Evolutionary conservation across 2,888 invertebrate genomes (phyloP), one percentile per base, ranked within the genome.

Genomic region (Orthosia gracilis): DNA sequence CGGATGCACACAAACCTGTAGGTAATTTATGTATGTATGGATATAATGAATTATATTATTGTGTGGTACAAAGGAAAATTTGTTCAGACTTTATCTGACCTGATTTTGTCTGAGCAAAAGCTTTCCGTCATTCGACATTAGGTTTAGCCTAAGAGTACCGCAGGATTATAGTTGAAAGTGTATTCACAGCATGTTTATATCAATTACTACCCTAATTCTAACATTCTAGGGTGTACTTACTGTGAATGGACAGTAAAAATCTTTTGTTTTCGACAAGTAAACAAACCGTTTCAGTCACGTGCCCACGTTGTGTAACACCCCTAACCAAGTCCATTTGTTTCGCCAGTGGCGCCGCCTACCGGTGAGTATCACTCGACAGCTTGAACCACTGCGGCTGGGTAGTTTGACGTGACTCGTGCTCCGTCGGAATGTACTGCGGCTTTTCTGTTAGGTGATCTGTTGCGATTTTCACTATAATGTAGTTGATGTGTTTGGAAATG

Each of bases 361-460:
- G 21, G 49, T 57, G 52, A 70, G 47, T 58, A 65, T 47, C 69
- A 31, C 23, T 64, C 52, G 18, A n/a, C 31, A 54, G 47, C 45
- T 64, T 49, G 40, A 50, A 70, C 21, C 69, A 76, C 57, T 40
- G 13, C 23, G 18, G 13, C n/a, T 69, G 26, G 11, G n/a, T 78
- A 18, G 26, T 40, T 49, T 47, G 40, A 18, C 69, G 40, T 47
- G 57, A 59, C 63, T 69, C 15, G 50, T 21, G 55, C 57, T 23
- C 15, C 17, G 50, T 63, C n/a, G 9, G 23, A 63, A 49, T 4
- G 52, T 54, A 58, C 63, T 52, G 15, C 47, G n/a, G 55, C 13
- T 47, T 52, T n/a, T 47, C 47, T 50, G 49, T 26, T 40, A 26
- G 9, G 18, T 52, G 62, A 57, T 23, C 50, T 21, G 50, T 5